These are phyloP conservation scores for Picus viridis DNA, from an alignment of 2,797 vertebrate species.

Conservation along the genomic window DNA sequence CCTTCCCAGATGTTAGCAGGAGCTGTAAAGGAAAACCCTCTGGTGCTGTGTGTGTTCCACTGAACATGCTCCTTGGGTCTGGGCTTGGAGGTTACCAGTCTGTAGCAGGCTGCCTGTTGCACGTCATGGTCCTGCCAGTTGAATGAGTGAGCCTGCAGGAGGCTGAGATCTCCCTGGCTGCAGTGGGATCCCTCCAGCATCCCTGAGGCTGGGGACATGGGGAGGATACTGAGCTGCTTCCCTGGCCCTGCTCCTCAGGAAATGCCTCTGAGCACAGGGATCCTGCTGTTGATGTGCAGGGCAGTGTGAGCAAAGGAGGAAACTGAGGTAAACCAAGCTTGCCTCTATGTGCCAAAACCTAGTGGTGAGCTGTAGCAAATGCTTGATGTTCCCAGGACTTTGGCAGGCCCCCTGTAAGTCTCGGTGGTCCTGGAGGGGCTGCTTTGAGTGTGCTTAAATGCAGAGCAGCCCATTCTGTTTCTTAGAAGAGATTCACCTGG, in stretches of 20 bases:
- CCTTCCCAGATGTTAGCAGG: background rate
- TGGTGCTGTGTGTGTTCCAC: background rate
- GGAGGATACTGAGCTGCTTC: background rate
- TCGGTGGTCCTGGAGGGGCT: background rate
- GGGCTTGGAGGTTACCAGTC: background rate
- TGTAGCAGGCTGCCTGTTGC: background rate
- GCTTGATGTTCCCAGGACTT: background rate
- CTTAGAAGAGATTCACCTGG: background rate
- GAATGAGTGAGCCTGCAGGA: background rate
- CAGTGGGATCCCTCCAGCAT: background rate
- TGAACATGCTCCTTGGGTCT: background rate
- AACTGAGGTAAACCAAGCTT: background rate
- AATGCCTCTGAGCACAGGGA: background rate
- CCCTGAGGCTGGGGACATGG: accelerated
- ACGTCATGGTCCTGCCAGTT: background rate
- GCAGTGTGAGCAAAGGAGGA: background rate
- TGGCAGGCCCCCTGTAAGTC: background rate
- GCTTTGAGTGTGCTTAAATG: background rate
- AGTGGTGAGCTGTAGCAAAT: background rate
- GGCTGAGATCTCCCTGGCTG: background rate
- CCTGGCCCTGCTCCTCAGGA: background rate
- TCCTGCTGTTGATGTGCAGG: accelerated
- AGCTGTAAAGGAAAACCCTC: background rate
- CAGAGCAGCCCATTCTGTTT: background rate
- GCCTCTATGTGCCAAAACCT: background rate